Conservation (phyloP, 2,113 vertebrate genomes). For the Sebastes fasciatus region DNA sequence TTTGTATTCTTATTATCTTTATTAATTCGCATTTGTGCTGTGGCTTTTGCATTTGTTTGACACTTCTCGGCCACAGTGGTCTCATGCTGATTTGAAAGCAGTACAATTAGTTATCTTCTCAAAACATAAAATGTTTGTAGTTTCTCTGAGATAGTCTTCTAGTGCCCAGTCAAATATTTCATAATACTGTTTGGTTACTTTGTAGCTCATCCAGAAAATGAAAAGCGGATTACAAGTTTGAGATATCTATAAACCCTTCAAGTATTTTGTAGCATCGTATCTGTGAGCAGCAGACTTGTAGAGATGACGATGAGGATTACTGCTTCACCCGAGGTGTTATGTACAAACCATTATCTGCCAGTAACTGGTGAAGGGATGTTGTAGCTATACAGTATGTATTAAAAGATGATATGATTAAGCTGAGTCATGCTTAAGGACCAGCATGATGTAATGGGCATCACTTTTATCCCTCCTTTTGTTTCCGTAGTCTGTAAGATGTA, state of each 20-base stretch:
- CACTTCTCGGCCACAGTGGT: not conserved
- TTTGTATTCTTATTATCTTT: not conserved
- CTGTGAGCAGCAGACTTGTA: not conserved
- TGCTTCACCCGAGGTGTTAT: not conserved
- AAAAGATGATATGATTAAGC: not conserved
- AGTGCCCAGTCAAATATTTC: too few species aligned
- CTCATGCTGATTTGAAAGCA: not conserved
- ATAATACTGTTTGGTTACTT: not conserved
- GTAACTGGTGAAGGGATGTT: not conserved
- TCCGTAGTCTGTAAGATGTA: not conserved
- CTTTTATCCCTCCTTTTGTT: constrained; percentile 5
- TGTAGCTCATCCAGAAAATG: not conserved
- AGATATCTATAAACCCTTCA: not conserved
- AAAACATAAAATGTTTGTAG: not conserved
- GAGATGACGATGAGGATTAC: not conserved
- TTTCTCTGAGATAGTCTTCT: not conserved
- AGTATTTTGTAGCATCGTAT: not conserved
- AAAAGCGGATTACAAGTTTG: not conserved
- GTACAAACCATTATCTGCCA: not conserved
- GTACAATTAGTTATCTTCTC: not conserved
- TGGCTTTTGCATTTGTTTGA: not conserved
- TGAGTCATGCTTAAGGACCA: constrained; percentile 10
- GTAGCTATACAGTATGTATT: not conserved
- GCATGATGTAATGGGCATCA: not conserved
- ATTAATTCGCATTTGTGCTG: not conserved